phyloP scores from a whole-genome alignment of 1,140 invertebrate genomes.

The Drosophila simulans region DNA sequence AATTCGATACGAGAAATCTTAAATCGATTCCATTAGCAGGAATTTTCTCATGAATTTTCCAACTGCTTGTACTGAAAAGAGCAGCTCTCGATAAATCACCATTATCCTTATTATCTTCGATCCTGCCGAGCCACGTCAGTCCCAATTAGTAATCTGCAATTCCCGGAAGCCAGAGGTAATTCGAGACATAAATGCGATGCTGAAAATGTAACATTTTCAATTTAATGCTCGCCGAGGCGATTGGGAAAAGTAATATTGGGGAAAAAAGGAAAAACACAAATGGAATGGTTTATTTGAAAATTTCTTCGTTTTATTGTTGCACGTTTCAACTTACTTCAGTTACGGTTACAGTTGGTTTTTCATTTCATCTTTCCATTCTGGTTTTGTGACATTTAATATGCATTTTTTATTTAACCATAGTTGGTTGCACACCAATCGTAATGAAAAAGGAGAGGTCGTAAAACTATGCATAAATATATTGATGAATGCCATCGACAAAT shows the following conservation, averaged over 20 bases:
- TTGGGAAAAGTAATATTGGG: background rate
- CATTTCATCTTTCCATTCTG: constrained; percentile 24
- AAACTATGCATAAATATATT: constrained; percentile 55
- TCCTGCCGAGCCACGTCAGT: constrained; percentile 21
- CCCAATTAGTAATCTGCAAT: constrained; percentile 31
- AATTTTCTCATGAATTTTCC: constrained; percentile 1
- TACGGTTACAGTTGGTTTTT: constrained; percentile 53
- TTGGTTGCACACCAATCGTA: constrained; percentile 43
- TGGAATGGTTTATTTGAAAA: constrained; percentile 69
- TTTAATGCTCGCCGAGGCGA: constrained; percentile 5
- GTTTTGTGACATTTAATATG: constrained; percentile 57
- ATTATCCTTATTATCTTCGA: constrained; percentile 37
- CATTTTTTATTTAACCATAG: constrained; percentile 43
- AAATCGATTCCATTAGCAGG: too few relatives aligned
- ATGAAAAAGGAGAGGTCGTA: constrained; percentile 27
- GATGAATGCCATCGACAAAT: constrained; percentile 38
- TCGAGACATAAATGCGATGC: constrained; percentile 27
- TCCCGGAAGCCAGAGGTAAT: constrained; percentile 14
- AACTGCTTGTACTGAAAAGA: constrained; percentile 5
- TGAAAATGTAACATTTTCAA: constrained; percentile 26
- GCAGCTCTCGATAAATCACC: constrained; percentile 41
- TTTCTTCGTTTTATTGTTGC: constrained; percentile 71
- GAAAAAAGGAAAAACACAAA: constrained; percentile 22
- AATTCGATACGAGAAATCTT: too few relatives aligned
- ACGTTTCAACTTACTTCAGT: constrained; percentile 74